These are phyloP conservation scores for Enteromius treurensis DNA, from an alignment of 2,797 vertebrate species.

Conservation along the genomic window DNA sequence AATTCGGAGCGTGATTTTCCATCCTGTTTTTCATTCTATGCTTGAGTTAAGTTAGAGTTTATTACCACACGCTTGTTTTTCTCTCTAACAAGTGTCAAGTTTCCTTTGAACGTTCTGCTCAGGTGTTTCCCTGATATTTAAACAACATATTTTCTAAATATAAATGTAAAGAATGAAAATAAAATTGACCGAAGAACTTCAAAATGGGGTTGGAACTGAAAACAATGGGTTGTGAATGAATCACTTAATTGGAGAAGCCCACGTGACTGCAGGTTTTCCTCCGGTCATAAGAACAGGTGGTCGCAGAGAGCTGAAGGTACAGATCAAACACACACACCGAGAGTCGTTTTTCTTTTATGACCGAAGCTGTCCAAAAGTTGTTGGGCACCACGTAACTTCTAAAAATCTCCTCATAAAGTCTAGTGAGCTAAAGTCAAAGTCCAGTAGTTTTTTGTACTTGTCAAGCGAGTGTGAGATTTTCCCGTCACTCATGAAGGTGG, in stretches of 20 bases:
- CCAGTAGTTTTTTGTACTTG: neutral
- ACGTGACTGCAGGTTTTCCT: slow-evolving; percentile 52
- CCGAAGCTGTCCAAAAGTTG: neutral
- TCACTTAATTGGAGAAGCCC: slow-evolving; percentile 41
- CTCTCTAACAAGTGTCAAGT: neutral
- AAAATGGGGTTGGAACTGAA: neutral
- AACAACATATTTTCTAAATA: neutral
- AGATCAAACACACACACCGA: neutral
- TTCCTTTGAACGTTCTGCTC: neutral
- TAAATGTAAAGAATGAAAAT: neutral
- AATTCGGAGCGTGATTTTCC: neutral
- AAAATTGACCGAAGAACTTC: neutral
- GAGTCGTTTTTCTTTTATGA: neutral
- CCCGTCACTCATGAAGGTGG: slow-evolving; percentile 76
- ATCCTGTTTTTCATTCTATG: neutral
- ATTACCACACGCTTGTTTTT: neutral
- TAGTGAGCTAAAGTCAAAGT: neutral
- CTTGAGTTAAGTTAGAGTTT: neutral
- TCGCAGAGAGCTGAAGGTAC: slow-evolving; percentile 17
- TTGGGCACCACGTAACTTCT: neutral
- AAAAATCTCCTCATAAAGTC: neutral
- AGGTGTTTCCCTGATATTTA: neutral
- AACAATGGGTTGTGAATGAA: slow-evolving; percentile 29
- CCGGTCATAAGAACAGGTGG: slow-evolving; percentile 50
- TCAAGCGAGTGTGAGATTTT: slow-evolving; percentile 1